A percentile compares a stretch with the other conserved stretches of the same genome.
Conservation (phyloP, 1,140 invertebrate species). For the honey bee (Apis mellifera) region DNA sequence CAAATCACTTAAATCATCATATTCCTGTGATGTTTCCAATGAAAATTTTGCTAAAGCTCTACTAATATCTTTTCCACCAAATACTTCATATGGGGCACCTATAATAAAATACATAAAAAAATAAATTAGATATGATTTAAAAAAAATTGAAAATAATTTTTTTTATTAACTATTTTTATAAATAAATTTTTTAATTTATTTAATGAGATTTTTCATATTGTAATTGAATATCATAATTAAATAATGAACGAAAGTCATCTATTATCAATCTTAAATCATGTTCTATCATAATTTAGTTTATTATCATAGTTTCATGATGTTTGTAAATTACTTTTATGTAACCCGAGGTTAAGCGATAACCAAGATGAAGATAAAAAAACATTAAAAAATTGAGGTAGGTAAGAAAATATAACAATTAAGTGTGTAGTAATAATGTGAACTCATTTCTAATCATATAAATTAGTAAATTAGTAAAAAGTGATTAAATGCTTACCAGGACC, state of each 20-base stretch:
- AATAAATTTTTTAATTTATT: neutral
- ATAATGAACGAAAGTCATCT: neutral
- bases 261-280: neutral
- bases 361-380: neutral
- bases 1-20: slow-evolving; percentile 98
- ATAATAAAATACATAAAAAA: slow-evolving; percentile 49
- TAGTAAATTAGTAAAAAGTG: neutral
- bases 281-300: slow-evolving; percentile 1
- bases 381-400: neutral
- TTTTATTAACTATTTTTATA: neutral
- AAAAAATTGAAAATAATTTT: neutral
- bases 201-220: neutral
- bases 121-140: neutral
- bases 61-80: slow-evolving; percentile 97
- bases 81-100: slow-evolving; percentile 96
- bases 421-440: neutral
- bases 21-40: slow-evolving; percentile 92
- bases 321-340: slow-evolving; percentile 50
- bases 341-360: slow-evolving; percentile 15
- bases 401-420: neutral
- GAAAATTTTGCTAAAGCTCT: slow-evolving; percentile 96
- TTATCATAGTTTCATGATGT: slow-evolving; percentile 6
- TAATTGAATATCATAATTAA: neutral
- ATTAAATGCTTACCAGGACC: slow-evolving; percentile 89
- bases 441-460: neutral